These are phyloP conservation scores for Morbakka virulenta DNA, from an alignment of 30 jellyfish, hydroid and myxozoan genomes.

Conservation along the genomic window DNA sequence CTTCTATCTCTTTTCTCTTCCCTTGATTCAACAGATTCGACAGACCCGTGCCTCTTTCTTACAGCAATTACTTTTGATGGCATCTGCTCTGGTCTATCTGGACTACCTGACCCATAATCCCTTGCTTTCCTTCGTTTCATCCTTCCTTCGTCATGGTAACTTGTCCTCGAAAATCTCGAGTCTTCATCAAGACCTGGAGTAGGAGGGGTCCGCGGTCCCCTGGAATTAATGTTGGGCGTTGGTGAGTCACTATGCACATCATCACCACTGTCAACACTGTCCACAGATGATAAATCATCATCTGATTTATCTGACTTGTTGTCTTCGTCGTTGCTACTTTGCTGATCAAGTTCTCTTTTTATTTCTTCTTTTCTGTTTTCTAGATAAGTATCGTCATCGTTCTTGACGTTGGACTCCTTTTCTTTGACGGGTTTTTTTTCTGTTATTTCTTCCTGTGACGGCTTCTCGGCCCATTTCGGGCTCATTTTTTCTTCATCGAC, in stretches of 20 bases:
- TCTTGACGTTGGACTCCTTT: background rate
- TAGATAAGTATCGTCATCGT: background rate
- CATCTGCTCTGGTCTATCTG: background rate
- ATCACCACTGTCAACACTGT: background rate
- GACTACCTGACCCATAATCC: background rate
- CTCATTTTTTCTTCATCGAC: background rate
- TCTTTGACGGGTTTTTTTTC: background rate
- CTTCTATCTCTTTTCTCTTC: background rate
- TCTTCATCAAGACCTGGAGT: conserved; percentile 63
- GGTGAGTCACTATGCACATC: background rate
- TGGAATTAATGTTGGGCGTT: background rate
- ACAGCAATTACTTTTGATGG: background rate
- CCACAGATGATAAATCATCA: background rate
- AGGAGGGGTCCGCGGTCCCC: conserved; percentile 41
- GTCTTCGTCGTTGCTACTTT: background rate
- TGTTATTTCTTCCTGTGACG: background rate
- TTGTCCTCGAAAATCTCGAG: background rate
- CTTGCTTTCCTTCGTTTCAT: background rate
- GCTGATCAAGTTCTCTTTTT: background rate
- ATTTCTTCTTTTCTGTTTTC: background rate
- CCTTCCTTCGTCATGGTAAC: background rate
- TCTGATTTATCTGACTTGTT: background rate
- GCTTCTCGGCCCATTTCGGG: background rate
- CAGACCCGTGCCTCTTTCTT: background rate
- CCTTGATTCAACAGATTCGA: background rate